phyloP scores from a whole-genome alignment of 2,113 vertebrate genomes.

The Channa argus region DNA sequence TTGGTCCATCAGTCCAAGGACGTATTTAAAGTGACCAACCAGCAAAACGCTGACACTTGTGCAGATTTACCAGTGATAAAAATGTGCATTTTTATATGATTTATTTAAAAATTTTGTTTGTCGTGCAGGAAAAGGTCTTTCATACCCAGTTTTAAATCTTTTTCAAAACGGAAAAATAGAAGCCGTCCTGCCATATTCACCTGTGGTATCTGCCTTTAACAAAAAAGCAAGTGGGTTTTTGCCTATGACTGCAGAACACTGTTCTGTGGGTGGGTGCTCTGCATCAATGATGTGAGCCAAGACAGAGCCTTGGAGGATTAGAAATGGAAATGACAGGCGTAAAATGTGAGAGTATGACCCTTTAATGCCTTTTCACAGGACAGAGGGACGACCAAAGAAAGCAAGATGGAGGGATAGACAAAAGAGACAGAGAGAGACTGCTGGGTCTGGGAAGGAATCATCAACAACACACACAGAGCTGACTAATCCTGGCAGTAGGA shows the following conservation, averaged over 20 bases:
- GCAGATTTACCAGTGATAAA: neutral
- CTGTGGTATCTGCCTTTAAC: conserved; percentile 18
- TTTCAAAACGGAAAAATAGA: neutral
- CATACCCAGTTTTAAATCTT: neutral
- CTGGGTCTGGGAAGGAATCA: neutral
- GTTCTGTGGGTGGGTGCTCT: conserved; percentile 44
- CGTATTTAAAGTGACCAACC: neutral
- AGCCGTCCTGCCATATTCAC: conserved; percentile 28
- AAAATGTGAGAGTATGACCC: conserved; percentile 57
- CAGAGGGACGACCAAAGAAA: conserved; percentile 23
- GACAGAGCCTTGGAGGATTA: conserved; percentile 51
- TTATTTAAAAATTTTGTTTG: no score
- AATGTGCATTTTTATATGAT: neutral
- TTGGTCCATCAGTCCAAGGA: neutral
- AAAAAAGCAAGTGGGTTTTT: conserved; percentile 48
- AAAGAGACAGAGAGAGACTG: conserved; percentile 11
- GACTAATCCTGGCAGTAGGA: conserved; percentile 55
- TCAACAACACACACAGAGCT: conserved; percentile 29
- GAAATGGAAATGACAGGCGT: conserved; percentile 64
- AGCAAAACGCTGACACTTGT: neutral
- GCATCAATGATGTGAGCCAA: conserved; percentile 52
- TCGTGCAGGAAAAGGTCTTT: neutral
- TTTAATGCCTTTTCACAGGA: conserved; percentile 58
- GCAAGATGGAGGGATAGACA: conserved; percentile 16
- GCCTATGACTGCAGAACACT: conserved; percentile 19